Percentiles rank a stretch among this genome's conserved stretches.
These are phyloP conservation scores for Protaetia brevitarsis DNA, from an alignment of 1,140 invertebrate species.

Conservation along the genomic window DNA sequence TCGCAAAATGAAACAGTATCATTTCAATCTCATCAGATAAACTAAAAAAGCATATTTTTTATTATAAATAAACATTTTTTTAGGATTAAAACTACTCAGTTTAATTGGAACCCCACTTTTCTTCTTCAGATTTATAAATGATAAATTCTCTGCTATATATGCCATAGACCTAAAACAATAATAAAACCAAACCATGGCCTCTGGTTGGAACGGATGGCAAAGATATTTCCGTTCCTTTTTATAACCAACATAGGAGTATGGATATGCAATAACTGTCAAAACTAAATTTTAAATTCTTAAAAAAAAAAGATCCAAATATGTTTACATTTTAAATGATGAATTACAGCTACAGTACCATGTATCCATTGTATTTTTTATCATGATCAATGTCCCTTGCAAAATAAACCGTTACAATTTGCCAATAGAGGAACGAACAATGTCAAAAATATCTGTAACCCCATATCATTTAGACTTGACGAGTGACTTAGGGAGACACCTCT, in stretches of 20 bases:
- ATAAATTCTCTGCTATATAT: slow-evolving; percentile 81
- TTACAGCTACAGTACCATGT: slow-evolving; percentile 61
- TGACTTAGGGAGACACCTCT: slow-evolving; percentile 58
- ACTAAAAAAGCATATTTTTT: slow-evolving; percentile 54
- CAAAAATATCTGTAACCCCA: slow-evolving; percentile 68
- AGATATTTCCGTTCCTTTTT: slow-evolving; percentile 75
- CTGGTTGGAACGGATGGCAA: slow-evolving; percentile 82
- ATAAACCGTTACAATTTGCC: slow-evolving; percentile 67
- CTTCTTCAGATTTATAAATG: slow-evolving; percentile 81
- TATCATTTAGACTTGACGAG: slow-evolving; percentile 70
- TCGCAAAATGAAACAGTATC: slow-evolving; percentile 76
- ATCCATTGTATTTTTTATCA: slow-evolving; percentile 71
- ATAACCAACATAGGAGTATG: slow-evolving; percentile 72
- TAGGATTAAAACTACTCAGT: slow-evolving; percentile 59
- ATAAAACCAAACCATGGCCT: slow-evolving; percentile 85
- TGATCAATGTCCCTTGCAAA: slow-evolving; percentile 68
- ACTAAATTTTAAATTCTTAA: slow-evolving; percentile 66
- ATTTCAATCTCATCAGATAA: slow-evolving; percentile 81
- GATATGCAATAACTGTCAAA: slow-evolving; percentile 68
- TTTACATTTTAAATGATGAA: slow-evolving; percentile 25
- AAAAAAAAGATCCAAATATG: slow-evolving; percentile 35
- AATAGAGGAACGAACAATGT: slow-evolving; percentile 69
- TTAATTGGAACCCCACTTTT: slow-evolving; percentile 81
- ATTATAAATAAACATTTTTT: background rate
- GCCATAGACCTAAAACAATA: slow-evolving; percentile 88